Conservation (phyloP, 1,140 invertebrate species). For the Drosophila athabasca region DNA sequence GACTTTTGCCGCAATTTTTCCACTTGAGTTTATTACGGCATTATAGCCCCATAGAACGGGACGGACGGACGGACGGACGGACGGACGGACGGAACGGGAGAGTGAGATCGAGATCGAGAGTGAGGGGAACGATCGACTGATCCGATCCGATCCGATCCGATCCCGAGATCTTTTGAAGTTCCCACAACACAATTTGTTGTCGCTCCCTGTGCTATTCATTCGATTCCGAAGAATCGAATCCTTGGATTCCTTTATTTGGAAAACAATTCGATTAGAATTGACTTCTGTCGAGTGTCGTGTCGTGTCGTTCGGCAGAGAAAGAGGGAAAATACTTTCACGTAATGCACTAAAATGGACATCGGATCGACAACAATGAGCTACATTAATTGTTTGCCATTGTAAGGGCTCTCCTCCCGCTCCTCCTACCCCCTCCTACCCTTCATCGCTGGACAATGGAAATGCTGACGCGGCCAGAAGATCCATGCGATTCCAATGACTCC, state of each 20-base stretch:
- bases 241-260: constrained; percentile 56
- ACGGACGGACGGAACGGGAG: background rate
- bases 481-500: constrained; percentile 53
- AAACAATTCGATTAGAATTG: constrained; percentile 82
- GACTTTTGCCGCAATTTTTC: constrained; percentile 68
- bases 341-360: constrained; percentile 41
- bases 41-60: constrained; percentile 35
- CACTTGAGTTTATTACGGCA: constrained; percentile 67
- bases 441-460: constrained; percentile 53
- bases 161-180: too few species aligned
- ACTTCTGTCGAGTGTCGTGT: constrained; percentile 72
- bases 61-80: background rate
- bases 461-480: constrained; percentile 44
- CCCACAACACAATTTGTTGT: constrained; percentile 60
- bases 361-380: constrained; percentile 66
- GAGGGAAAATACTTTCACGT: constrained; percentile 68
- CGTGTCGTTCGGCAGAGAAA: constrained; percentile 36
- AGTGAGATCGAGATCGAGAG: background rate
- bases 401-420: background rate
- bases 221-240: constrained; percentile 49
- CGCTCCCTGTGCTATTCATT: constrained; percentile 45
- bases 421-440: too few species aligned
- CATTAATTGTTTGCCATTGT: constrained; percentile 80
- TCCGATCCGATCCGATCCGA: too few species aligned
- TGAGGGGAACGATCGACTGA: too few species aligned